Base-by-base conservation (phyloP, 2,797 vertebrate genomes). In the Microchirus variegatus region DNA sequence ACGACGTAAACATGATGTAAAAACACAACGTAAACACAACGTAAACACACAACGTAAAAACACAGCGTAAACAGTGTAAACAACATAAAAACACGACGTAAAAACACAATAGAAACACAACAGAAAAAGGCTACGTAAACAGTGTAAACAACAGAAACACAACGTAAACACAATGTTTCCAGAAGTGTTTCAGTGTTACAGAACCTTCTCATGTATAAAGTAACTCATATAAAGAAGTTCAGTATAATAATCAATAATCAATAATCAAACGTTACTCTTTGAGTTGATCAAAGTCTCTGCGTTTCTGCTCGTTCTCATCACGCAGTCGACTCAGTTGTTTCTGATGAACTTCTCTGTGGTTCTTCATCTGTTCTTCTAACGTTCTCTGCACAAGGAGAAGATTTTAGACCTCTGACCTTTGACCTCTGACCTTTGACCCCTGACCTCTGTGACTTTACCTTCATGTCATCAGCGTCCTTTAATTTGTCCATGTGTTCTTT, bases 301-400 rank as follows among this genome's bases (percentile, higher is more conserved):
- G 96, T 77, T 96, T 96, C 75, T 96, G 94, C 31, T 97, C 94
- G 0, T 97, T 96, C 72, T 99, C 96, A 5, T 99, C 96, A 50
- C 97, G 86, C 65, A 99, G 94, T 36, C 96, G 93, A 71, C 95
- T 96, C 77, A 98, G 92, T 81, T 99, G 97, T 78, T 95, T 97
- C 82, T 98, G 96, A 78, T 98, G 96, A 37, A 95, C 94, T 78
- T 98, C 97, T 82, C 96, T 89, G 90, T 98, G 97, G 75, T 91
- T 95, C 87, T 98, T 96, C 97, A 99, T 97, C 93, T 99, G 96
- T 77, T 97, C 95, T 89, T 98, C 96, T 81, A 99, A 77, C 0
- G 96, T 94, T 65, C 93, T 95, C 97, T 99, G 81, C 43, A 19
- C 16, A 53, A 65, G 9, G 67, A 18, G 75, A 5, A 37, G 10